Percentiles rank a stretch among this genome's conserved stretches.
Evolutionary conservation across 92 coral and sea anemone genomes (phyloP).

Genomic region (Palythoa caribaeorum): DNA sequence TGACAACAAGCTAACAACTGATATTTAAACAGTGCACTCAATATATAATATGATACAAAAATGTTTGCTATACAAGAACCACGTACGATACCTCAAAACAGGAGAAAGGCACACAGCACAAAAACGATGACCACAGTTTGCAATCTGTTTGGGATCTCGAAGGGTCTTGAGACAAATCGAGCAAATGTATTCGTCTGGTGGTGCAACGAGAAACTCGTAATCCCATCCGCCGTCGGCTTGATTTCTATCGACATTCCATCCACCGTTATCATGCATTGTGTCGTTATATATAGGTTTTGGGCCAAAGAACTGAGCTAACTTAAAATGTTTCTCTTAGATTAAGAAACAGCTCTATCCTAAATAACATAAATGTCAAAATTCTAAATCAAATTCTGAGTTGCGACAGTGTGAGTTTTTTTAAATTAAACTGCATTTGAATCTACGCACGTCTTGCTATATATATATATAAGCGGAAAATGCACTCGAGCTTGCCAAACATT

Average conservation of each 20-base stretch:
- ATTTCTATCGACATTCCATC: background rate
- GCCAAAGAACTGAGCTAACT: background rate
- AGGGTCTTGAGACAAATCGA: constrained; percentile 37
- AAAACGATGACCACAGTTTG: constrained; percentile 40
- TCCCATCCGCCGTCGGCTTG: constrained; percentile 32
- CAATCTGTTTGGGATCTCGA: constrained; percentile 43
- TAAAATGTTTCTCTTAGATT: background rate
- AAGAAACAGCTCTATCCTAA: background rate
- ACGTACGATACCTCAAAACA: constrained; percentile 22
- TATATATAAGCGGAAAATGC: background rate
- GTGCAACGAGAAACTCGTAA: background rate
- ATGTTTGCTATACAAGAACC: no score
- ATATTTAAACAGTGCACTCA: background rate
- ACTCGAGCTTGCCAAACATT: background rate
- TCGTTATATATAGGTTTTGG: background rate
- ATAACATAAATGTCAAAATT: background rate
- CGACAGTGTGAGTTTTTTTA: background rate
- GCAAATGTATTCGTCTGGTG: constrained; percentile 21
- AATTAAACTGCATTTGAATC: background rate
- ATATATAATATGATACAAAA: no score
- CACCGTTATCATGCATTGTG: constrained; percentile 25
- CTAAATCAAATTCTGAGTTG: no score
- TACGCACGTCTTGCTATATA: background rate
- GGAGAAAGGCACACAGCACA: constrained; percentile 27
- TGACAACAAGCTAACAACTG: background rate